phyloP scores from a whole-genome alignment of 2,113 vertebrate species.

The Pantherophis guttatus region DNA sequence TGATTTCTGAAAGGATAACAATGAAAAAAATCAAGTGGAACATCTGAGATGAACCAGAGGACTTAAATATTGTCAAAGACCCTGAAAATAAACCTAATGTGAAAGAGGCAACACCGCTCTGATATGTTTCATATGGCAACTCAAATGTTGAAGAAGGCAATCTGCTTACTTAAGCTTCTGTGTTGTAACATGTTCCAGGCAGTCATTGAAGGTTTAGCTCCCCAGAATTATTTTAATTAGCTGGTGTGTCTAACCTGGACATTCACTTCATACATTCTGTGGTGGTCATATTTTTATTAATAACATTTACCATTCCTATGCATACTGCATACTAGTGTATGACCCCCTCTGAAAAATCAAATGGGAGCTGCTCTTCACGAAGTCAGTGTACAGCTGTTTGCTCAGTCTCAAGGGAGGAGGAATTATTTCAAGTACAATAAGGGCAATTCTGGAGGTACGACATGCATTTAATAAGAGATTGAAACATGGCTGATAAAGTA shows the following conservation, averaged over 20 bases:
- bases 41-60: not conserved
- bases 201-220: not conserved
- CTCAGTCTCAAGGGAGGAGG: constrained; percentile 81
- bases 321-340: constrained; percentile 84
- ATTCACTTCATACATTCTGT: not conserved
- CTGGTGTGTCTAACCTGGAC: not conserved
- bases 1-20: not conserved
- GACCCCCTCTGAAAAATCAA: constrained; percentile 85
- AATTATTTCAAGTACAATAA: constrained; percentile 87
- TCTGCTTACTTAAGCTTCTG: not conserved
- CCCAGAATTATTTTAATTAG: not conserved
- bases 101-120: not conserved
- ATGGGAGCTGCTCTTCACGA: constrained; percentile 83
- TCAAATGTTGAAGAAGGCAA: not conserved
- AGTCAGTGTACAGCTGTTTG: constrained; percentile 88
- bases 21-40: not conserved
- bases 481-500: constrained; percentile 2
- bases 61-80: not conserved
- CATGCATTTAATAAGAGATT: not conserved
- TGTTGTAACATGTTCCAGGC: not conserved
- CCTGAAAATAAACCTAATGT: not conserved
- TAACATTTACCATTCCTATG: not conserved
- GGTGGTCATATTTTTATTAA: not conserved
- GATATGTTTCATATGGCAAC: not conserved
- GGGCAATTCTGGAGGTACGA: constrained; percentile 91